Base-by-base conservation (phyloP, 2,113 vertebrate genomes). In the Dryoscopus gambensis region DNA sequence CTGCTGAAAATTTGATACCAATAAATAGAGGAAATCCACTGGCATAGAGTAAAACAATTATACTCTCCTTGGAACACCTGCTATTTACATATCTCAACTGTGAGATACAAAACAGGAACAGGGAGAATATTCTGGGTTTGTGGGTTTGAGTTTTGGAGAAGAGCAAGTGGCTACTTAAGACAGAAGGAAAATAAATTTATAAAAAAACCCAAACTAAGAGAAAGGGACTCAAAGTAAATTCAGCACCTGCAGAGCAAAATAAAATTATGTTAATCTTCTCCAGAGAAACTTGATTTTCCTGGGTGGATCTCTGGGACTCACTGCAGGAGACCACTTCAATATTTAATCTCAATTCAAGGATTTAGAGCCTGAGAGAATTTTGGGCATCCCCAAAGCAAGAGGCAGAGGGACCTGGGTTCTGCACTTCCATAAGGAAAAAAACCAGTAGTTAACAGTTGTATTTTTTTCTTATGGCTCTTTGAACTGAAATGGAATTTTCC, bases 11-110 rank as follows among this genome's bases (percentile, higher is more conserved):
- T 90, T 49, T 53, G 60, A 87, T 89, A 68, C 53, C 64, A 53
- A 60, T 63, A 52, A 93, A 68, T 15, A 81, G 75, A 64, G 56
- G 79, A n/a, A 94, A 92, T 89, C 75, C 79, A 70, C 17, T 67
- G 68, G 93, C 88, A 95, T 75, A 24, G 7, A 73, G 57, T 40
- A 77, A 87, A 97, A 91, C 71, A 94, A 95, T 89, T 95, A 64
- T 62, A 60, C 85, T 90, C 76, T 95, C 79, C 79, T 95, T n/a
- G 52, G 78, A 96, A 78, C 88, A 94, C 44, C 88, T 96, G 75
- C 63, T 65, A 93, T 94, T 90, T 84, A 12, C 55, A 63, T 70
- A 60, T 75, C 64, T 87, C 57, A 71, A 2, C 59, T 49, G 49
- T 3, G 13, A 69, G 23, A 50, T 4, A 35, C 20, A 68, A 62